These are phyloP conservation scores for Arvicanthis niloticus DNA, from an alignment of 2,113 vertebrate species.

Conservation along the genomic window DNA sequence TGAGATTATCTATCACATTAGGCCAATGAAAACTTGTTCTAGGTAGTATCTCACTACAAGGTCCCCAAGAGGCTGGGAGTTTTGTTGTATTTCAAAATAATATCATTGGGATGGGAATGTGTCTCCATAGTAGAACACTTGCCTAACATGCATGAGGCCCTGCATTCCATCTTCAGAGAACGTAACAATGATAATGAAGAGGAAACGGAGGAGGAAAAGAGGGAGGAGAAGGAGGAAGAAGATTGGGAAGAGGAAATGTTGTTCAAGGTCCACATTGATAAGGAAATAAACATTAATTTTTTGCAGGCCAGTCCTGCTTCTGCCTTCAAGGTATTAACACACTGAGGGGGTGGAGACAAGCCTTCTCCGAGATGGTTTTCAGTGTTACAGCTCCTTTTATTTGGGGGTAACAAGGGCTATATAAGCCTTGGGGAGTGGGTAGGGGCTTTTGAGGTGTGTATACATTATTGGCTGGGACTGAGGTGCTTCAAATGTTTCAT, in stretches of 20 bases:
- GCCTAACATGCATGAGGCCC: not conserved
- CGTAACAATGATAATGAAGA: not conserved
- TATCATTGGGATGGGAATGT: not conserved
- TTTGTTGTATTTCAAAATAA: not conserved
- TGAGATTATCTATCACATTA: not conserved
- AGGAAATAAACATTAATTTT: not conserved
- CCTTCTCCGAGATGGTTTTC: no score
- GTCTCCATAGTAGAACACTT: no score
- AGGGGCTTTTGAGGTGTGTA: no score
- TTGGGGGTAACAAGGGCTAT: no score
- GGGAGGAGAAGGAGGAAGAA: not conserved
- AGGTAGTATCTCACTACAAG: not conserved
- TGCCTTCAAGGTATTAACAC: no score
- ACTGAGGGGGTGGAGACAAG: no score
- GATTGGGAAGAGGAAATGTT: not conserved
- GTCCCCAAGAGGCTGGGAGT: not conserved
- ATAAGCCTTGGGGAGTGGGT: no score
- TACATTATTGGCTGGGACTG: no score
- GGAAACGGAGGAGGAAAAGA: not conserved
- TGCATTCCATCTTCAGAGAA: not conserved
- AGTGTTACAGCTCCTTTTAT: no score
- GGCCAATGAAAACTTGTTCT: not conserved
- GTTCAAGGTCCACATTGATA: not conserved
- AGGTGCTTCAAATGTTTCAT: no score
- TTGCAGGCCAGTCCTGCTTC: no score